phyloP scores from a whole-genome alignment of 2,113 vertebrate species.

The Lepidothrix coronata region DNA sequence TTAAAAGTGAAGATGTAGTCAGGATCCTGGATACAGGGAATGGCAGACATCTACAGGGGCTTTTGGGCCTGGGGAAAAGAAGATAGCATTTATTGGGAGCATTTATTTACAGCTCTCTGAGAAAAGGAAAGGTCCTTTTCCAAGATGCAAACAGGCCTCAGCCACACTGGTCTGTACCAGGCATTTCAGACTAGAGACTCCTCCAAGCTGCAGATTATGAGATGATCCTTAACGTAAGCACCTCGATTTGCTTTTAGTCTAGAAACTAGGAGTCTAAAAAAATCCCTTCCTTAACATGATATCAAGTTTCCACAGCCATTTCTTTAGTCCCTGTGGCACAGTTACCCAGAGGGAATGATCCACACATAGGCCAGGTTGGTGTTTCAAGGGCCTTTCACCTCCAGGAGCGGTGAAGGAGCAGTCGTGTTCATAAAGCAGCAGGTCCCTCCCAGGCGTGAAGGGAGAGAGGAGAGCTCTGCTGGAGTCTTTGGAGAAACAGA shows the following conservation, averaged over 20 bases:
- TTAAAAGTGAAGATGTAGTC: not conserved
- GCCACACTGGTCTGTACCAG: not conserved
- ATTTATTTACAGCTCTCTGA: not conserved
- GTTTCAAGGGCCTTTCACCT: not conserved
- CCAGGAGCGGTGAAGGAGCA: not conserved
- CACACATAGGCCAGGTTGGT: not conserved
- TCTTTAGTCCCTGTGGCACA: not conserved
- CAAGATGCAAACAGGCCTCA: not conserved
- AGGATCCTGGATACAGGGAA: not conserved
- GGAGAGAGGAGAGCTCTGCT: not conserved
- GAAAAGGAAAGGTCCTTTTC: not conserved
- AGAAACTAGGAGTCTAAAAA: not conserved
- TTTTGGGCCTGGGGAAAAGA: not conserved
- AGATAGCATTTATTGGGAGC: not conserved
- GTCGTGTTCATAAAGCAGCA: not conserved
- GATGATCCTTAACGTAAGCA: not conserved
- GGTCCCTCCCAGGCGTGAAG: not conserved
- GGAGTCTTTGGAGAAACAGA: not conserved
- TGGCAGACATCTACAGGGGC: not conserved
- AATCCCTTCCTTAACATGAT: not conserved
- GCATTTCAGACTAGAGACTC: not conserved
- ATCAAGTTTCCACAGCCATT: not conserved
- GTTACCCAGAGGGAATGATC: not conserved
- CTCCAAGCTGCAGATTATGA: not conserved
- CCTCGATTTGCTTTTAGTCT: not conserved